phyloP scores from a whole-genome alignment of 2,888 invertebrate genomes.

The Chalcosyrphus nemorum region DNA sequence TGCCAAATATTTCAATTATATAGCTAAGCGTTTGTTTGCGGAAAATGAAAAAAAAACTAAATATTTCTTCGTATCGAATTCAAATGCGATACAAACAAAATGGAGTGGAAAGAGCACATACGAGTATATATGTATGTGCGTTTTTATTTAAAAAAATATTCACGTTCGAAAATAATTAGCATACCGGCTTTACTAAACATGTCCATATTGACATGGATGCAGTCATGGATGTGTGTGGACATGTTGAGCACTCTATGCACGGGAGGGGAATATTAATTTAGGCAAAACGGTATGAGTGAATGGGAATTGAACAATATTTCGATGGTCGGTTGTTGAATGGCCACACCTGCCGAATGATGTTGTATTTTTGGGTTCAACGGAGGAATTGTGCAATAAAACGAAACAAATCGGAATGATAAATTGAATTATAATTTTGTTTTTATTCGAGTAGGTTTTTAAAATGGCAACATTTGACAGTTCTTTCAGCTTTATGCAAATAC shows the following conservation, averaged over 20 bases:
- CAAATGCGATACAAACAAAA: neutral
- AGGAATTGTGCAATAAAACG: neutral
- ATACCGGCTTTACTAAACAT: conserved; percentile 32
- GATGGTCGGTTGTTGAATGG: conserved; percentile 1
- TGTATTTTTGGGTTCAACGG: neutral
- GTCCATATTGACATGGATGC: conserved; percentile 20
- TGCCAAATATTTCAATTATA: conserved; percentile 2
- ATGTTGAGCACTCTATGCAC: conserved; percentile 32
- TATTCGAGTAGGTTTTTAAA: neutral
- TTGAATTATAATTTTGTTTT: neutral
- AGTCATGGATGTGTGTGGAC: conserved; percentile 32
- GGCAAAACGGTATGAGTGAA: conserved; percentile 22
- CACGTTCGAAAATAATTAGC: conserved; percentile 54
- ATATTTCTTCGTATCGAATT: neutral
- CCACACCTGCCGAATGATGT: conserved; percentile 20
- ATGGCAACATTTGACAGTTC: neutral
- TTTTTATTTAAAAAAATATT: conserved; percentile 35
- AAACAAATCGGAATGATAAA: neutral
- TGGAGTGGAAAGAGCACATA: neutral
- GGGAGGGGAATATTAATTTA: conserved; percentile 46
- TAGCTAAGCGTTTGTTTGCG: neutral
- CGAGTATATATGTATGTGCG: neutral
- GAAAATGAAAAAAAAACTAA: neutral
- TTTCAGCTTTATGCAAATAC: neutral
- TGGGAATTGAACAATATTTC: conserved; percentile 22